Conservation (phyloP, 2,113 vertebrate species). For the Aphyosemion australe region DNA sequence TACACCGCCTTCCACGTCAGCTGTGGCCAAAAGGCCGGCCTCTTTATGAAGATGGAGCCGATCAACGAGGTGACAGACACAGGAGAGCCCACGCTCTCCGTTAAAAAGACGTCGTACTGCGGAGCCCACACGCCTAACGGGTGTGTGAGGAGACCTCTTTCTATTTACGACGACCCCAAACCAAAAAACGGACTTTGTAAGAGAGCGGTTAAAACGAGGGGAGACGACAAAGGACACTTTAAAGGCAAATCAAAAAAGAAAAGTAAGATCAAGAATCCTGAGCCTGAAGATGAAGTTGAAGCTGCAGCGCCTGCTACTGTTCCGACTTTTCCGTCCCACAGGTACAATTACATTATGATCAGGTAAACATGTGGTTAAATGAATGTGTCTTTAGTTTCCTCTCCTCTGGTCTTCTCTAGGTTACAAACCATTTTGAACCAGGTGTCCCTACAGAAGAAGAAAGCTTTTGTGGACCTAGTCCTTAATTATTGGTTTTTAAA, state of each 20-base stretch:
- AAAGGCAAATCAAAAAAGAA: conserved; percentile 87
- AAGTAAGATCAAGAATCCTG: conserved; percentile 84
- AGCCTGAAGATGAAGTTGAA: conserved; percentile 82
- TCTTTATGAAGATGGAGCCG: conserved; percentile 98
- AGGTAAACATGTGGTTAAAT: neutral
- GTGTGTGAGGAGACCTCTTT: conserved; percentile 86
- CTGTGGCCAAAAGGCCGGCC: conserved; percentile 92
- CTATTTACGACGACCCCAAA: conserved; percentile 89
- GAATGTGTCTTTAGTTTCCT: too few relatives aligned
- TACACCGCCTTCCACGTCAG: conserved; percentile 98
- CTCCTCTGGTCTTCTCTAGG: conserved; percentile 68
- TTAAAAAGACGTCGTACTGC: conserved; percentile 97
- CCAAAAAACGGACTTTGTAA: conserved; percentile 89
- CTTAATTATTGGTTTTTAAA: conserved; percentile 98
- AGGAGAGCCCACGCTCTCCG: conserved; percentile 85
- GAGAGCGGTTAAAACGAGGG: conserved; percentile 75
- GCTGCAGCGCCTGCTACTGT: conserved; percentile 79
- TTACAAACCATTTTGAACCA: conserved; percentile 96
- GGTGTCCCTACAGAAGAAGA: conserved; percentile 96
- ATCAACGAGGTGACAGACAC: conserved; percentile 83
- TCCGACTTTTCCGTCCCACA: conserved; percentile 89
- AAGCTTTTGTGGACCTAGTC: conserved; percentile 91
- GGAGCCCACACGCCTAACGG: conserved; percentile 92
- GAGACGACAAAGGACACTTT: conserved; percentile 63
- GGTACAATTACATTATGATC: conserved; percentile 75